Conservation (phyloP, 2,113 vertebrate genomes). For the Probosciger aterrimus region DNA sequence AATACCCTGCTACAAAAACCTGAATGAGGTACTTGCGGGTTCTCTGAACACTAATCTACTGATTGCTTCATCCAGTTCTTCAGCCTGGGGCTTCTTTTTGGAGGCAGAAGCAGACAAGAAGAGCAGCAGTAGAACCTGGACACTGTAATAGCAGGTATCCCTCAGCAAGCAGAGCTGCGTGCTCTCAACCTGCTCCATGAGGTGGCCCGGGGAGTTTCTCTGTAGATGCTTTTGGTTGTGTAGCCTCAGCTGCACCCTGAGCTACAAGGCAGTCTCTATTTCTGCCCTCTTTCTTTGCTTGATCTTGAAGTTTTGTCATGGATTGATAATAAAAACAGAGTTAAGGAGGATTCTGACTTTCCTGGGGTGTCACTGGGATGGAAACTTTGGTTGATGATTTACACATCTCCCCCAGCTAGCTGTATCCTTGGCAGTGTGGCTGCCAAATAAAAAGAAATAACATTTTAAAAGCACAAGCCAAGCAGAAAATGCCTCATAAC, state of each 20-base stretch:
- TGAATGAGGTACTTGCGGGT: neutral
- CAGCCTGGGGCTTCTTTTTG: neutral
- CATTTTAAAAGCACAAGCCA: neutral
- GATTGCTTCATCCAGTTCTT: neutral
- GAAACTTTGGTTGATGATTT: neutral
- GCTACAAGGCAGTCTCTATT: neutral
- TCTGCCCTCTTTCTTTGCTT: neutral
- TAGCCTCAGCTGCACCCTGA: neutral
- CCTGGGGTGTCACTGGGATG: neutral
- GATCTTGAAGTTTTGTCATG: neutral
- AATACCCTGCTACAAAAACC: neutral
- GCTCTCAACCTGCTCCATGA: neutral
- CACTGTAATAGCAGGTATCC: neutral
- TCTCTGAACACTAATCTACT: neutral
- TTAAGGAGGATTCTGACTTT: neutral
- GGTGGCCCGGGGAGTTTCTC: neutral
- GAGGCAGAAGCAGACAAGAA: neutral
- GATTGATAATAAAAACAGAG: neutral
- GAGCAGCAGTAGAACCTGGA: neutral
- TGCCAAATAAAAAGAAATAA: conserved; percentile 11
- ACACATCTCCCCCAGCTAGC: neutral
- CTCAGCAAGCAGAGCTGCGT: neutral
- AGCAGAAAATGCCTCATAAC: neutral
- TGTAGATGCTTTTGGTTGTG: neutral
- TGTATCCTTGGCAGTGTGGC: neutral